Evolutionary conservation across 1,140 invertebrate species (phyloP), one percentile per base, ranked within the genome.

Genomic region (Drosophila guanche): DNA sequence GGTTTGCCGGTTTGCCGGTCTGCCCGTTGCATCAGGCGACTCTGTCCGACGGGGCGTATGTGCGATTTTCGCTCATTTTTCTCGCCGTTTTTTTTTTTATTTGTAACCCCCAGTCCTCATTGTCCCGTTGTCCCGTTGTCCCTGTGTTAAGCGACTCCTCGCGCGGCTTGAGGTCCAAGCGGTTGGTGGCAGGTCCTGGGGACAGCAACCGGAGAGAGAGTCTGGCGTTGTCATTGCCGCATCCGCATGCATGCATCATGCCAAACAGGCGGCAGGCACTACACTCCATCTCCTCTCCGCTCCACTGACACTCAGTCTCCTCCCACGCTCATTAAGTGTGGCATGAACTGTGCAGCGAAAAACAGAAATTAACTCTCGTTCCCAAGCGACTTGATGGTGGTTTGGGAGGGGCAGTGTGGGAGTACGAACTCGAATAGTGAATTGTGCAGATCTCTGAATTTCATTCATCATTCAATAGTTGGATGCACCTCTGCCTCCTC

Each of bases 321-420:
- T 33, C 60, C 40, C 48, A 50, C 45, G 47, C 86, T 76, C 84
- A 89, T 89, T 89, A 88, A 88, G 84, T 84, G 76, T 79, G 33
- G 33, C 89, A 83, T 79, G 89, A 88, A 79, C 84, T 89, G 63
- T 79, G 76, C 37, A 56, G 27, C 53, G 56, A 20, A 68, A 75
- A 70, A 58, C 43, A 56, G 67, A 78, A 86, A 79, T 84, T 69
- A 88, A 88, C 65, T 89, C 52, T 54, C 59, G 37, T 67, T 52
- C 29, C 60, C 47, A 56, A 63, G n/a, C n/a, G n/a, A n/a, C n/a
- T n/a, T n/a, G n/a, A n/a, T n/a, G n/a, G n/a, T n/a, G n/a, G n/a
- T n/a, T n/a, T n/a, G n/a, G n/a, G n/a, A n/a, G n/a, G n/a, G n/a
- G n/a, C n/a, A n/a, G n/a, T 63, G 37, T 61, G 27, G 8, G 41